Evolutionary conservation across 1,140 invertebrate genomes (phyloP).

Genomic region (Bilobella aurantiaca): DNA sequence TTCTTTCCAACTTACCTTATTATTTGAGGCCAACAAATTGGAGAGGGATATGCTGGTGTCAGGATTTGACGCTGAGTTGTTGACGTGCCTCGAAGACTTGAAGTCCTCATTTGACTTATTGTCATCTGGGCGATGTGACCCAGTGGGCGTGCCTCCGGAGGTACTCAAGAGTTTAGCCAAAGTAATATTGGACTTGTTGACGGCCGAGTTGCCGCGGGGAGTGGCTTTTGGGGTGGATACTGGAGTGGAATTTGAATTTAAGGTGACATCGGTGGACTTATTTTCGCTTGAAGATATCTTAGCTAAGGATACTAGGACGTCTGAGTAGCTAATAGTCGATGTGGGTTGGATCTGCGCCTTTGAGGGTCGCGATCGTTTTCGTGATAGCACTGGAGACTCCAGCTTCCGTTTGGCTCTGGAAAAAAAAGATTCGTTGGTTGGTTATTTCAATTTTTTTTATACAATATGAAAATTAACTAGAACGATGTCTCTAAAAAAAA

Average conservation of each 20-base stretch:
- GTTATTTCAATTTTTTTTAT: too few species aligned
- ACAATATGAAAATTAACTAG: neutral
- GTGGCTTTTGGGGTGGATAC: neutral
- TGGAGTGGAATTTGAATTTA: neutral
- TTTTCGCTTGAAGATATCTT: constrained; percentile 46
- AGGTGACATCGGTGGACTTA: neutral
- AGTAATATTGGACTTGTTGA: constrained; percentile 7
- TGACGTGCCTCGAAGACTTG: neutral
- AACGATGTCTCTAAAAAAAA: neutral
- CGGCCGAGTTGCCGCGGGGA: neutral
- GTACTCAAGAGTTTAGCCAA: constrained; percentile 24
- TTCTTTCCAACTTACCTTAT: constrained; percentile 43
- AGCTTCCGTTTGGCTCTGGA: neutral
- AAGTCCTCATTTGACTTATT: neutral
- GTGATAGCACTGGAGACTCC: neutral
- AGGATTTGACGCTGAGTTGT: neutral
- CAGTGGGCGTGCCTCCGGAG: neutral
- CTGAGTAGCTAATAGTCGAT: constrained; percentile 36
- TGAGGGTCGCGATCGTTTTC: neutral
- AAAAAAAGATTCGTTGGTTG: too few species aligned
- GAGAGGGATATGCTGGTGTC: constrained; percentile 42
- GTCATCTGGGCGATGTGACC: neutral
- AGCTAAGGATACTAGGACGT: constrained; percentile 64
- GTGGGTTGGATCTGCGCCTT: neutral
- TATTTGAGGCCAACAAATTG: constrained; percentile 48